Evolutionary conservation across 2,888 invertebrate species (phyloP).

Genomic region (Corbicula japonica): DNA sequence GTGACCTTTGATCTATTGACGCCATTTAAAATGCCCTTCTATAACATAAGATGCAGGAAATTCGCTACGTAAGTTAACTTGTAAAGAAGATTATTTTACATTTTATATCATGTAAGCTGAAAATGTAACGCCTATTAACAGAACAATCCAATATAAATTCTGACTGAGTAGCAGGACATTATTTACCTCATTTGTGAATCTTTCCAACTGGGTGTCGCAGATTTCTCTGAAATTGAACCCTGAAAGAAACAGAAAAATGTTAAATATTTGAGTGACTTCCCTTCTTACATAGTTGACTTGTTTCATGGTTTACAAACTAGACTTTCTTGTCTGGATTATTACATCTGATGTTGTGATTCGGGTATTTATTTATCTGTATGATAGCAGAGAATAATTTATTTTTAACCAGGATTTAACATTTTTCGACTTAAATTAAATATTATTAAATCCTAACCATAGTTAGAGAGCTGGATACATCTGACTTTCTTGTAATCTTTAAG

Average conservation of each 20-base stretch:
- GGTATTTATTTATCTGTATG: too few species aligned
- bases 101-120: not conserved
- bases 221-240: constrained; percentile 62
- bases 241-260: constrained; percentile 48
- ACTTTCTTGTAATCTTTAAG: constrained; percentile 62
- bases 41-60: not conserved
- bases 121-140: not conserved
- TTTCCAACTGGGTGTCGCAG: constrained; percentile 55
- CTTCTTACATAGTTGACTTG: too few species aligned
- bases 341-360: too few species aligned
- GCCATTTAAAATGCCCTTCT: too few species aligned
- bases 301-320: too few species aligned
- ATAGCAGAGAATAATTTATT: too few species aligned
- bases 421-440: too few species aligned
- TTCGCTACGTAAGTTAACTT: not conserved
- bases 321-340: too few species aligned
- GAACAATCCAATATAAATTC: not conserved
- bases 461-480: constrained; percentile 73
- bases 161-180: not conserved
- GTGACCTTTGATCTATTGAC: too few species aligned
- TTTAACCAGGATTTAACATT: too few species aligned
- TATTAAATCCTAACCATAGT: constrained; percentile 80
- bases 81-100: not conserved
- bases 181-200: constrained; percentile 65
- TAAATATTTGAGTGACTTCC: too few species aligned